Evolutionary conservation across 2,113 vertebrate genomes (phyloP), one percentile per base, ranked within the genome.

Genomic region (Sialia sialis): DNA sequence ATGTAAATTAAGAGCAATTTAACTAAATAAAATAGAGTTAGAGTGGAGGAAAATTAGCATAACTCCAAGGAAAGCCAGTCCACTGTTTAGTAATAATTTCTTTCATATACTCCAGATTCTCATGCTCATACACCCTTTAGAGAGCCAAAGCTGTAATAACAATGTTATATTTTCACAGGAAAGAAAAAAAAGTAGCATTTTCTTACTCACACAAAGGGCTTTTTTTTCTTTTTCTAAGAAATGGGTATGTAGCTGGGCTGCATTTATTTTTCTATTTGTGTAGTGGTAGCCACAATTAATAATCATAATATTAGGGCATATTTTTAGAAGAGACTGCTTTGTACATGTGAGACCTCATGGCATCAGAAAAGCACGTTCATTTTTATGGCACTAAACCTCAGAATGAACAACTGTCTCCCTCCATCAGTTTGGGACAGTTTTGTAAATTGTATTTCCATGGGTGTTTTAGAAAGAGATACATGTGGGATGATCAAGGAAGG

Each of bases 101-200:
- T 90, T 87, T 78, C 76, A 68, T 56, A 79, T 79, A 87, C 18
- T 84, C 78, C 84, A 83, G 95, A 75, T 94, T 82, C 49, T 91
- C 49, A n/a, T 78, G 43, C 41, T 67, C 4, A 3, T 34, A 74
- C 3, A 12, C 9, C 54, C 69, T 78, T 84, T 48, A 44, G 4
- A 67, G 25, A 92, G 22, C 4, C 52, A 94, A 92, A 93, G 59
- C 73, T 90, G 16, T 74, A 93, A 74, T 55, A 92, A 94, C 55
- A 88, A 69, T 16, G 23, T 74, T 77, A n/a, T 10, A 67, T 84
- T 84, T 90, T 74, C 39, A 78, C 4, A 13, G 49, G 10, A 30
- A 44, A 34, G 62, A 52, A 34, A 68, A 59, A 86, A 60, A 82
- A 23, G 12, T 7, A 74, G 39, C 20, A 51, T 81, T 84, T 86